Conservation (phyloP, 2,797 vertebrate genomes). For the Borostomias antarcticus region DNA sequence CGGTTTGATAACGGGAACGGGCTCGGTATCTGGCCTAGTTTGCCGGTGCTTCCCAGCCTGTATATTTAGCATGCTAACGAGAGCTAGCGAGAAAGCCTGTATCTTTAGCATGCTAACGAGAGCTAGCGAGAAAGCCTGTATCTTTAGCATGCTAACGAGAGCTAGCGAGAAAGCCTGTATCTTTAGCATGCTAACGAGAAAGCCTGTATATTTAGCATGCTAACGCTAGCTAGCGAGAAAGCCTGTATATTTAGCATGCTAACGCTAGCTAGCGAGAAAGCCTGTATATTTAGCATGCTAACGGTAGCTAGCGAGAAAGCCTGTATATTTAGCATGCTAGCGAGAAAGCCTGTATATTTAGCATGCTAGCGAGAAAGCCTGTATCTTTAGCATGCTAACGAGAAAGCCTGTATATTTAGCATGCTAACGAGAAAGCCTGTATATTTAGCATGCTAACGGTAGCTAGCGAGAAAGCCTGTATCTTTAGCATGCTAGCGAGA, state of each 20-base stretch:
- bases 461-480: conserved; percentile 46
- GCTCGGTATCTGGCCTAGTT: conserved; percentile 56
- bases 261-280: conserved; percentile 42
- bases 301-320: conserved; percentile 42
- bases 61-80: conserved; percentile 45
- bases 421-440: conserved; percentile 45
- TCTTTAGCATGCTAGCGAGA: conserved; percentile 43
- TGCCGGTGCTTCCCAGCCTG: conserved; percentile 60
- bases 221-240: conserved; percentile 43
- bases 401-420: too few species aligned
- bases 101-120: conserved; percentile 43
- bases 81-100: conserved; percentile 41
- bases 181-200: too few species aligned
- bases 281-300: conserved; percentile 46
- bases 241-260: conserved; percentile 47
- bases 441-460: conserved; percentile 44
- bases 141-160: conserved; percentile 43
- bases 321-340: conserved; percentile 45
- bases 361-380: conserved; percentile 45
- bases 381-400: conserved; percentile 44
- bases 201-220: conserved; percentile 48
- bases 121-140: conserved; percentile 46
- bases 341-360: too few species aligned
- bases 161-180: conserved; percentile 39
- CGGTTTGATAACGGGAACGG: neutral